Evolutionary conservation across 2,113 vertebrate genomes (phyloP).

Genomic region (Siniperca knerii): DNA sequence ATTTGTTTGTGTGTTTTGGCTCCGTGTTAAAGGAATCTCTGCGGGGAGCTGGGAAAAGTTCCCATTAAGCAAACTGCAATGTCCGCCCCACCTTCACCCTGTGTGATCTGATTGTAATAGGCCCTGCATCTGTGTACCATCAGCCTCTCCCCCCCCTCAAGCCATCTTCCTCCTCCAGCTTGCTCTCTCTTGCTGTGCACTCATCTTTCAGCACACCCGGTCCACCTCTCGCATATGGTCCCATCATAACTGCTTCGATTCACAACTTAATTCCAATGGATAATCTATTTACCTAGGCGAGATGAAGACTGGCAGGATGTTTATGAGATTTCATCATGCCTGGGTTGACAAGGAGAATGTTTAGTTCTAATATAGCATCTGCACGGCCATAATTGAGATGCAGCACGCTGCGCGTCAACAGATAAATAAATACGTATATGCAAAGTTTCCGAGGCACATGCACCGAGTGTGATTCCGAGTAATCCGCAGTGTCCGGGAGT

Average conservation of each 20-base stretch:
- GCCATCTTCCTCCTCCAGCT: background rate
- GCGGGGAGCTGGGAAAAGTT: conserved; percentile 24
- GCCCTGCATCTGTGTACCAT: conserved; percentile 59
- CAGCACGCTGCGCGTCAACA: conserved; percentile 22
- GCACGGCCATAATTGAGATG: conserved; percentile 37
- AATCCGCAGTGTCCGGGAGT: conserved; percentile 24
- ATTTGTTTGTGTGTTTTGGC: conserved; percentile 26
- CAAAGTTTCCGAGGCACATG: background rate
- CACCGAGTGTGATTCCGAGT: background rate
- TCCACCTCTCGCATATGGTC: conserved; percentile 42
- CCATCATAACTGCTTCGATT: conserved; percentile 31
- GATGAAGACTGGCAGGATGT: conserved; percentile 41
- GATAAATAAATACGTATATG: background rate
- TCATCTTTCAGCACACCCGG: conserved; percentile 2
- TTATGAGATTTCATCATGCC: conserved; percentile 43
- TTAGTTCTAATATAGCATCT: conserved; percentile 37
- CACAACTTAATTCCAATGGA: conserved; percentile 5
- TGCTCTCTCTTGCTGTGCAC: background rate
- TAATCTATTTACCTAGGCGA: conserved; percentile 55
- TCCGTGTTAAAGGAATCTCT: conserved; percentile 1
- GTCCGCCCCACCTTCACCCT: background rate
- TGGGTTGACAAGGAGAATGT: conserved; percentile 1
- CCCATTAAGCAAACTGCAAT: conserved; percentile 12
- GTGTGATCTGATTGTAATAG: conserved; percentile 53
- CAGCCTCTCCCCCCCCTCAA: background rate